Percentiles rank a stretch among this genome's conserved stretches.
Conservation (phyloP, 2,113 vertebrate genomes). For the Austrofundulus limnaeus region DNA sequence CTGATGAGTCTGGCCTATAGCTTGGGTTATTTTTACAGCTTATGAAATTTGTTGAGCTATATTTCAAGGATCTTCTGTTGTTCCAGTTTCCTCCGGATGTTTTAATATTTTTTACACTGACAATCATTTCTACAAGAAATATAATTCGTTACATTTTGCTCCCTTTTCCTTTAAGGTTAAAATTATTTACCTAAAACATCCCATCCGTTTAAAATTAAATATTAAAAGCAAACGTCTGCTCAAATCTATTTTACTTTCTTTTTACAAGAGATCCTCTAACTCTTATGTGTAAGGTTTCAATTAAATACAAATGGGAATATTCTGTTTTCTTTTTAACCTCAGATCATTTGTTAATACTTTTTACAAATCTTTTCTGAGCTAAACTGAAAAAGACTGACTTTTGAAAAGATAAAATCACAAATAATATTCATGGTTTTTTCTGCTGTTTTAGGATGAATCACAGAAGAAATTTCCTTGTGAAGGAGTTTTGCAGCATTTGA, state of each 20-base stretch:
- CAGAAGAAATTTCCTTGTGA: conserved; percentile 65
- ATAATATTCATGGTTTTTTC: conserved; percentile 59
- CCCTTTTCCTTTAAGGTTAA: conserved; percentile 19
- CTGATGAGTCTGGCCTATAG: conserved; percentile 69
- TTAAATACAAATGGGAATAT: too few species aligned
- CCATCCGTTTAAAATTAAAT: conserved; percentile 1
- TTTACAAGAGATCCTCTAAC: conserved; percentile 8
- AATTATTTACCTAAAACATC: conserved; percentile 38
- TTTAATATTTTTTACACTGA: conserved; percentile 66
- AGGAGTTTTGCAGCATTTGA: conserved; percentile 55
- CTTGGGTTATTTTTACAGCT: conserved; percentile 60
- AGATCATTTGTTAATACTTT: conserved; percentile 26
- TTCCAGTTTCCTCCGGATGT: conserved; percentile 50
- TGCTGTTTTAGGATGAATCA: conserved; percentile 65
- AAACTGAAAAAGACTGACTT: conserved; percentile 24
- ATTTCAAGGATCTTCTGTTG: conserved; percentile 68
- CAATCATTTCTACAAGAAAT: conserved; percentile 70
- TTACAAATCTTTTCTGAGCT: conserved; percentile 19
- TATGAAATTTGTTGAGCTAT: conserved; percentile 77
- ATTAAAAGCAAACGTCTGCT: conserved; percentile 34
- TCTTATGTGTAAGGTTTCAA: too few species aligned
- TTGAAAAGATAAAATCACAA: conserved; percentile 51
- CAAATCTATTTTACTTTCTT: conserved; percentile 25
- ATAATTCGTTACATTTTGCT: conserved; percentile 10
- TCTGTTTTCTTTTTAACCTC: too few species aligned